Evolutionary conservation across 2,888 invertebrate species (phyloP).

Genomic region (Mimumesa dahlbomi): DNA sequence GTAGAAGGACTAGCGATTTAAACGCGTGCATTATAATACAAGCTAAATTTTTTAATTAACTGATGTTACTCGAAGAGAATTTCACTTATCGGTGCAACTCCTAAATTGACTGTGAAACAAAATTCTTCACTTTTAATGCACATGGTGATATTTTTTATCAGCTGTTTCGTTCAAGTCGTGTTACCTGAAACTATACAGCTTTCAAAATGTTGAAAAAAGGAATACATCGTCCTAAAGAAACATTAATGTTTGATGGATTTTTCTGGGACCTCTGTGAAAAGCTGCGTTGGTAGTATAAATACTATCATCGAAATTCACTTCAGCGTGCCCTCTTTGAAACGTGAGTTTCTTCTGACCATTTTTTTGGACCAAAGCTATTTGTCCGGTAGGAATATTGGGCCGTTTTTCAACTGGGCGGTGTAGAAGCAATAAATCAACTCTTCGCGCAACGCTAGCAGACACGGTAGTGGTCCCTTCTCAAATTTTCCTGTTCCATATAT

Average conservation of each 20-base stretch:
- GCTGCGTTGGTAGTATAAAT: not conserved
- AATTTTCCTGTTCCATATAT: conserved; percentile 25
- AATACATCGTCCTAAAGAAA: not conserved
- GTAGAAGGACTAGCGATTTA: no score
- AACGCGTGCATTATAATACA: no score
- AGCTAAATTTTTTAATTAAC: no score
- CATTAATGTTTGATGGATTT: not conserved
- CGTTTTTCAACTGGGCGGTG: not conserved
- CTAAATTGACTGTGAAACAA: no score
- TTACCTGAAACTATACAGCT: no score
- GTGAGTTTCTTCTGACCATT: conserved; percentile 20
- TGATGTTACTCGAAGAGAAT: no score
- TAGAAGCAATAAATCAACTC: conserved; percentile 28
- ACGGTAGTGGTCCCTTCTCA: conserved; percentile 27
- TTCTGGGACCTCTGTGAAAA: conserved; percentile 12
- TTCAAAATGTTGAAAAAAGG: no score
- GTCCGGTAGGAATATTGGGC: conserved; percentile 5
- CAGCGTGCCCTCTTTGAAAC: conserved; percentile 10
- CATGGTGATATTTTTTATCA: no score
- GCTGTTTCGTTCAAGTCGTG: no score
- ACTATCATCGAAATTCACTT: conserved; percentile 19
- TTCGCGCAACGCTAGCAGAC: conserved; percentile 1
- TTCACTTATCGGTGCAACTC: no score
- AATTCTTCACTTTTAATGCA: no score
- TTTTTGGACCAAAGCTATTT: not conserved